Percentiles rank a stretch among this genome's conserved stretches.
Conservation (phyloP, 2,888 invertebrate genomes). For the Clanis bilineata region DNA sequence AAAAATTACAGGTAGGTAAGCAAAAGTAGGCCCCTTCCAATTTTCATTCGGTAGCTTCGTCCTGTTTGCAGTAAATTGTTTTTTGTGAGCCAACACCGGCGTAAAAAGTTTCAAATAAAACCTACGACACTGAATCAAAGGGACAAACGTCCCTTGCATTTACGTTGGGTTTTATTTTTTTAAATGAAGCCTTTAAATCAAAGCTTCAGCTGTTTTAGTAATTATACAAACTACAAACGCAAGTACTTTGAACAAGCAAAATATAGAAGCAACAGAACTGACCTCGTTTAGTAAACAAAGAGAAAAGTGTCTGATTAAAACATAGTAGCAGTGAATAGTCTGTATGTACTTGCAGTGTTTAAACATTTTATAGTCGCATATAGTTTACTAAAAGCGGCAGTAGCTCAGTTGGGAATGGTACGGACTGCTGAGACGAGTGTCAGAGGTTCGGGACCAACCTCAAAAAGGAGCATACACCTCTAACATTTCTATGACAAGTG, state of each 20-base stretch:
- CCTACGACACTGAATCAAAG: constrained; percentile 5
- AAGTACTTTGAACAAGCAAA: not conserved
- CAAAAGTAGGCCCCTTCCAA: constrained; percentile 4
- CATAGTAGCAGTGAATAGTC: not conserved
- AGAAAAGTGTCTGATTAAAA: constrained; percentile 3
- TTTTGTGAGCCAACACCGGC: constrained; percentile 8
- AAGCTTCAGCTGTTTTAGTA: not conserved
- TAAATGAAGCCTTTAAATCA: constrained; percentile 8
- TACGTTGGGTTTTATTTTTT: not conserved
- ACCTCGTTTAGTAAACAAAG: not conserved
- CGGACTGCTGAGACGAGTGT: too few species aligned
- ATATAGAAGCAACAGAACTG: not conserved
- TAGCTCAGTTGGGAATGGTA: too few species aligned
- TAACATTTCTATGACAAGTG: too few species aligned
- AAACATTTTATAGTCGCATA: not conserved
- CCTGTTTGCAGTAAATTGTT: constrained; percentile 14
- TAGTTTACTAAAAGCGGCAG: too few species aligned
- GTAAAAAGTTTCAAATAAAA: constrained; percentile 13
- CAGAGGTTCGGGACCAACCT: too few species aligned
- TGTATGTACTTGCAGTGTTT: not conserved
- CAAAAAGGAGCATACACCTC: too few species aligned
- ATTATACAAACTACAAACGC: too few species aligned
- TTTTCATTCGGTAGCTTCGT: constrained; percentile 2
- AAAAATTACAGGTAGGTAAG: constrained; percentile 38
- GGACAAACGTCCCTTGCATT: constrained; percentile 1